phyloP scores from a whole-genome alignment of 1,140 invertebrate species.

The Metaphire vulgaris region DNA sequence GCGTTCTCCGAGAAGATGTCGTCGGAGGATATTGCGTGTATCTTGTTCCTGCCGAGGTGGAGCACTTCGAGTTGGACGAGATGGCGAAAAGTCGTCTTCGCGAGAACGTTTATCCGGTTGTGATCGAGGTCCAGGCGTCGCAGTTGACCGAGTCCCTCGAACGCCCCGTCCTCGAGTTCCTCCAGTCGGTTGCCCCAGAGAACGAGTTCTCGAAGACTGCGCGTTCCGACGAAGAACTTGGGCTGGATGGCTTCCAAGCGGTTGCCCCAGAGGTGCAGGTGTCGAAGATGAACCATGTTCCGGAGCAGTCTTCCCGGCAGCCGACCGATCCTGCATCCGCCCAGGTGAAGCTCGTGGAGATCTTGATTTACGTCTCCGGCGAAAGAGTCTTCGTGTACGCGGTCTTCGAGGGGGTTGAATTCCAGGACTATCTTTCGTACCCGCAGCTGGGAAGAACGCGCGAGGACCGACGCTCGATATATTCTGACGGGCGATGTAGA shows the following conservation, averaged over 20 bases:
- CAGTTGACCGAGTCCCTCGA: conserved; percentile 20
- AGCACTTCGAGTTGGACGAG: conserved; percentile 59
- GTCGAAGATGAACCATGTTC: conserved; percentile 5
- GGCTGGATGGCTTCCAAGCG: neutral
- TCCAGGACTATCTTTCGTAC: conserved; percentile 24
- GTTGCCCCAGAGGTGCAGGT: conserved; percentile 23
- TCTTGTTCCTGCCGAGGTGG: conserved; percentile 62
- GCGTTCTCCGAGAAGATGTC: conserved; percentile 64
- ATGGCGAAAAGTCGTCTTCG: conserved; percentile 13
- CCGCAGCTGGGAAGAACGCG: neutral
- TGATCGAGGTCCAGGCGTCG: conserved; percentile 20
- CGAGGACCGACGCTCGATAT: neutral
- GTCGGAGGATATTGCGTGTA: conserved; percentile 57
- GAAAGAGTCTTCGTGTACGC: conserved; percentile 10
- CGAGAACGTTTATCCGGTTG: conserved; percentile 13
- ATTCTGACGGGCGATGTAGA: neutral
- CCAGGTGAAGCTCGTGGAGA: conserved; percentile 21
- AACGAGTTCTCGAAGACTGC: conserved; percentile 10
- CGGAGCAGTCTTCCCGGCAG: conserved; percentile 6
- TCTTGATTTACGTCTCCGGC: neutral
- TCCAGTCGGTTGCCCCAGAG: conserved; percentile 22
- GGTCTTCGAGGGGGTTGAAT: conserved; percentile 22
- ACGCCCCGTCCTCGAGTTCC: conserved; percentile 7
- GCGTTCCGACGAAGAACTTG: neutral
- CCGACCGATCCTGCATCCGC: conserved; percentile 7